Percentiles rank a stretch among this genome's conserved stretches.
These are phyloP conservation scores for Panagrolaimus sp. DNA, from an alignment of 1,140 invertebrate genomes.

Conservation along the genomic window DNA sequence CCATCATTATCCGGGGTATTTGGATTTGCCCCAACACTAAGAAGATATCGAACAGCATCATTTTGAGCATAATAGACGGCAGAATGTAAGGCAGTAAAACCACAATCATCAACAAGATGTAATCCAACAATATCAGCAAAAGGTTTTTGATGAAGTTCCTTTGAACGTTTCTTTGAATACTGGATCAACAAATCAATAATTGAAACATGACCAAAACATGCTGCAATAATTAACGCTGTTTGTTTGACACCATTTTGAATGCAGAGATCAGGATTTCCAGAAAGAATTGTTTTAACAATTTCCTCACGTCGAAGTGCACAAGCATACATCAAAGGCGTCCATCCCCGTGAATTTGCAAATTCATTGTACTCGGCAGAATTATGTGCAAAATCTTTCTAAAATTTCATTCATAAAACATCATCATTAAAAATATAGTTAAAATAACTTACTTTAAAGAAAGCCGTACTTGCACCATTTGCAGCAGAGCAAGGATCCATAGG, in stretches of 20 bases:
- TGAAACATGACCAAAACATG: background rate
- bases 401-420: no score
- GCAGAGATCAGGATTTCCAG: background rate
- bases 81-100: slow-evolving; percentile 11
- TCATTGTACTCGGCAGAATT: background rate
- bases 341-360: background rate
- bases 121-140: background rate
- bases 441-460: no score
- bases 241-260: background rate
- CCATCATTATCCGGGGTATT: background rate
- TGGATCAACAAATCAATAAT: background rate
- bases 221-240: background rate
- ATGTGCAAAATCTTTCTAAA: no score
- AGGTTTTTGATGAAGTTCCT: background rate
- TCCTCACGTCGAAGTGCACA: background rate
- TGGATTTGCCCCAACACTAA: background rate
- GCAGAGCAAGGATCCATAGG: no score
- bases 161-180: background rate
- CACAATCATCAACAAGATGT: background rate
- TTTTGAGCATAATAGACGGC: slow-evolving; percentile 6
- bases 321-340: slow-evolving; percentile 10
- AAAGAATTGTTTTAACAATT: background rate
- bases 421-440: no score
- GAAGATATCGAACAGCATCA: background rate
- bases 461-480: no score